Evolutionary conservation across 2,888 invertebrate genomes (phyloP), one percentile per base, ranked within the genome.

Genomic region (Drosophila conformis): DNA sequence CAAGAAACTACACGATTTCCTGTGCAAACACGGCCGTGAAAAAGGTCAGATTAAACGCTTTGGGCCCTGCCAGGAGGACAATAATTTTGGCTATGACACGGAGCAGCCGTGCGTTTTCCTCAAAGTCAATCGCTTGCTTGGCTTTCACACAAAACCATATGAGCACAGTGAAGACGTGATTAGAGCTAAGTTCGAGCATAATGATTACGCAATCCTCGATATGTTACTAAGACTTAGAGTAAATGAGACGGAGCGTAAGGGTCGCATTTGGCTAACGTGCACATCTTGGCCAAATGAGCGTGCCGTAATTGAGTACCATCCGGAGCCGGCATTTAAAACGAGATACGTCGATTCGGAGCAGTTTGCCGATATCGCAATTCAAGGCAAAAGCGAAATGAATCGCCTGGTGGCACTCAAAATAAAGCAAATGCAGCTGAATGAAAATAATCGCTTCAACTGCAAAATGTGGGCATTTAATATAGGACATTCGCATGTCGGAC

Each of bases 391-490:
- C 1, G 63, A 76, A n/a, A 13, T 84, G 1, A 83, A 86, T 66
- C 89, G 87, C 0, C n/a, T 87, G 15, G 53, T 87, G 18, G 86
- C 89, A 13, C 8, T 86, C 0, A 69, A 70, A 42, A 49, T 86
- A 0, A 58, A 35, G 7, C 62, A 73, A 11, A 36, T 86, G 2
- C 25, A 29, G 1, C 1, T 18, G 2, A 72, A 76, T 33, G 15
- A n/a, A 27, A 27, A 25, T 4, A 33, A 60, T 11, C n/a, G 25
- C 0, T 25, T 87, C 1, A 62, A 21, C 4, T 86, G 89, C 53
- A 75, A 78, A 49, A 42, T 89, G 10, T 86, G 76, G 80, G 86
- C 86, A 4, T 49, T 40, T 0, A 86, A 86, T 63, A 89, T 86
- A 8, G 10, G 29, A 6, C 48, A 4, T 0, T 6, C 42, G 4